These are phyloP conservation scores for Microcebus griseorufus DNA, from an alignment of 2,113 vertebrate genomes.

Conservation along the genomic window DNA sequence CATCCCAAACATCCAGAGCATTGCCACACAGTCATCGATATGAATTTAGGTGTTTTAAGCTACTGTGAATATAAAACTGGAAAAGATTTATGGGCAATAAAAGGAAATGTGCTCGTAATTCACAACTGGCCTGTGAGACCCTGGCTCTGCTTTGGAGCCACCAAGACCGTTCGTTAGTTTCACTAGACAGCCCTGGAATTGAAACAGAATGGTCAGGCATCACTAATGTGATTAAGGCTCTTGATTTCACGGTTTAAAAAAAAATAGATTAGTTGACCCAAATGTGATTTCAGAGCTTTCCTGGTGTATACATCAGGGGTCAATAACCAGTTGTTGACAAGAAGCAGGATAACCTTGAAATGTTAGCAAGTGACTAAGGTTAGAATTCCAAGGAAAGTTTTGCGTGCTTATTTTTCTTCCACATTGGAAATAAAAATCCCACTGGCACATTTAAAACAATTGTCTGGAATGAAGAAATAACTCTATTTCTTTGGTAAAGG, in stretches of 20 bases:
- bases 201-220: conserved; percentile 69
- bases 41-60: conserved; percentile 68
- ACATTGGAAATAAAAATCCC: neutral
- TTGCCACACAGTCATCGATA: neutral
- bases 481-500: neutral
- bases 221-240: conserved; percentile 66
- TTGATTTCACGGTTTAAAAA: conserved; percentile 73
- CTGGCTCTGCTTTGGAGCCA: conserved; percentile 53
- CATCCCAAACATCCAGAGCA: conserved; percentile 51
- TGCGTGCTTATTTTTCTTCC: neutral
- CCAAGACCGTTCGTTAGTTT: conserved; percentile 59
- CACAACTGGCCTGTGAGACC: conserved; percentile 65
- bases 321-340: conserved; percentile 57
- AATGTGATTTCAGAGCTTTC: conserved; percentile 57
- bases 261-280: conserved; percentile 56
- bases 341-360: conserved; percentile 62
- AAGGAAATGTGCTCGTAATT: conserved; percentile 68
- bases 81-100: conserved; percentile 71
- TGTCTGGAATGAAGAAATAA: neutral
- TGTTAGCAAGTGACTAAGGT: neutral
- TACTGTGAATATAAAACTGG: conserved; percentile 67
- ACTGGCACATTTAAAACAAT: neutral
- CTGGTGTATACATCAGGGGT: neutral
- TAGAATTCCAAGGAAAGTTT: neutral
- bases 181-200: conserved; percentile 48